Conservation (phyloP, 2,888 invertebrate species). For the Petrolisthes manimaculis region DNA sequence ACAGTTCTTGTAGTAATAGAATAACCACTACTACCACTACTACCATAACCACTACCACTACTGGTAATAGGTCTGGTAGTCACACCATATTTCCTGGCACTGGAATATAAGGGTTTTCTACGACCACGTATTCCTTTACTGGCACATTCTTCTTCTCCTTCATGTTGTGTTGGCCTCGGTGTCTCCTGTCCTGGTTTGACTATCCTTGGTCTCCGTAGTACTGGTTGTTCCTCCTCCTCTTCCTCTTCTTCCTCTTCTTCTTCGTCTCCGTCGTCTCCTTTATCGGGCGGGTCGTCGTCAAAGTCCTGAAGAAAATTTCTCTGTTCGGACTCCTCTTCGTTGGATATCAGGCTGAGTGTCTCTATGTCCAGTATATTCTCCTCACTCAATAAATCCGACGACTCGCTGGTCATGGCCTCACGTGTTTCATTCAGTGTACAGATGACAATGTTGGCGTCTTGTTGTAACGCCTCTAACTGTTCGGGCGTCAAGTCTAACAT, state of each 20-base stretch:
- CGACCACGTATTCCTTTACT: conserved; percentile 78
- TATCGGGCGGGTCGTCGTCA: conserved; percentile 67
- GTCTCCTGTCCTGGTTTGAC: conserved; percentile 71
- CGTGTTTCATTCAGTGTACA: conserved; percentile 73
- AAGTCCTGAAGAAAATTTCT: conserved; percentile 65
- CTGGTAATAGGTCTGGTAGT: conserved; percentile 30
- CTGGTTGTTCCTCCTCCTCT: conserved; percentile 63
- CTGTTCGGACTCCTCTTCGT: conserved; percentile 68
- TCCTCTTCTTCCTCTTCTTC: conserved; percentile 67
- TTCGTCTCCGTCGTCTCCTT: conserved; percentile 70
- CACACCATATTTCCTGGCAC: conserved; percentile 36
- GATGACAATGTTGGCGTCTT: conserved; percentile 75
- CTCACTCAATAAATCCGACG: conserved; percentile 70
- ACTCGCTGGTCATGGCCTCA: conserved; percentile 67
- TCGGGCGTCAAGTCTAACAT: conserved; percentile 67
- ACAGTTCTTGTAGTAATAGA: conserved; percentile 45
- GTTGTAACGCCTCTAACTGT: conserved; percentile 73
- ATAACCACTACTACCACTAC: too few species aligned
- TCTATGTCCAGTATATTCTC: conserved; percentile 76
- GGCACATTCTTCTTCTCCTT: conserved; percentile 68
- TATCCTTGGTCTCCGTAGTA: conserved; percentile 71
- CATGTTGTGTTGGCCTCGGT: conserved; percentile 24
- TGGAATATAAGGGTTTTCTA: conserved; percentile 73
- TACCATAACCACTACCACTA: conserved; percentile 59
- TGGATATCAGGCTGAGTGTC: conserved; percentile 79